Base-by-base conservation (phyloP, 53 echinoderm and acorn worm species). In the Apostichopus leukothele region DNA sequence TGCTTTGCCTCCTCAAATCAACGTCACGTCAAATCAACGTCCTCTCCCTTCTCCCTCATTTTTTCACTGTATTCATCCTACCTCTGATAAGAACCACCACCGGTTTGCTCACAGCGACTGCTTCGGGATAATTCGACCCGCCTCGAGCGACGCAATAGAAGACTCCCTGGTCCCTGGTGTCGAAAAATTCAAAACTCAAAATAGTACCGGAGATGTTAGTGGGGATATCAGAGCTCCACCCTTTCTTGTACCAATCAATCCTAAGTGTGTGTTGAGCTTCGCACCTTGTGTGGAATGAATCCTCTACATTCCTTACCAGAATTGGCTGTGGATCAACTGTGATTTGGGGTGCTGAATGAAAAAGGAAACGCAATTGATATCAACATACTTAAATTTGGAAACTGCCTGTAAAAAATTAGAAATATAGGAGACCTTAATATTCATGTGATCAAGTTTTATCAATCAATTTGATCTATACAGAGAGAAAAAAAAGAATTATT, bases 141-240 rank as follows among this genome's bases (percentile, higher is more conserved):
- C 96, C 96, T 12, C 11, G 66, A 8, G 94, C 96, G 21, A 92
- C 90, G 54, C 96, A 96, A 57, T 76, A 60, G 84, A 94, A 96
- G 1, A 89, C 74, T 3, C 96, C 96, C 84, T 90, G 90, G 77
- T 94, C 96, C 14, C 7, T 52, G 6, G 83, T 52, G 4, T 18
- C 23, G 16, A 84, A 88, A 4, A 53, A 22, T 9, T 57, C 27
- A 66, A 92, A 92, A 50, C 78, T 59, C 18, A 89, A 75, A 26
- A 89, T 22, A 5, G 21, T 85, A 0, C 85, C 67, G 5, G 9
- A n/a, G 50, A 85, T 50, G 50, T 67, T 67, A 1, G 50, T 66
- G 6, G 85, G 50, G 11, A 63, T 59, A 50, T 67, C 50, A 66
- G 67, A 67, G 50, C 67, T 67, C 85, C 85, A 85, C 67, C 22